These are phyloP conservation scores for Listronotus bonariensis DNA, from an alignment of 1,140 invertebrate species.

Conservation along the genomic window DNA sequence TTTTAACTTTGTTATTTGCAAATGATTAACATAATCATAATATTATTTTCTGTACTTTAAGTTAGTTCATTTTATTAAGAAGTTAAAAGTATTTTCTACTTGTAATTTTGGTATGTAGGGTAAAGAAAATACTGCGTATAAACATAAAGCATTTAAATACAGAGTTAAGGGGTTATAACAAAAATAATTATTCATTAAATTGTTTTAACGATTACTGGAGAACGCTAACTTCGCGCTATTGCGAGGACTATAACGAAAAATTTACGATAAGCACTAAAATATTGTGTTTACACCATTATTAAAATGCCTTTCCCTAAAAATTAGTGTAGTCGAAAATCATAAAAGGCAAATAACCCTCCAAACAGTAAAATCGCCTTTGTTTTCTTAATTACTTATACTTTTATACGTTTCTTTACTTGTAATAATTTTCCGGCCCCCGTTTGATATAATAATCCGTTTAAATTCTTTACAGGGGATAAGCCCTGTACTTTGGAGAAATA, in stretches of 20 bases:
- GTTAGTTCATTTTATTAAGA: no score
- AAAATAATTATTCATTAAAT: slow-evolving; percentile 28
- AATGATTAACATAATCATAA: no score
- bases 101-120: no score
- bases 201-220: slow-evolving; percentile 18
- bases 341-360: slow-evolving; percentile 35
- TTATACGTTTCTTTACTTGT: slow-evolving; percentile 48
- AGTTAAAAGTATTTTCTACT: neutral
- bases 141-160: slow-evolving; percentile 1
- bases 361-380: slow-evolving; percentile 42
- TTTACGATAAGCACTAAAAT: slow-evolving; percentile 38
- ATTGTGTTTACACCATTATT: slow-evolving; percentile 40
- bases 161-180: slow-evolving; percentile 3
- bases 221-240: slow-evolving; percentile 12
- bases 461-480: slow-evolving; percentile 33
- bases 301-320: slow-evolving; percentile 40
- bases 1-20: no score
- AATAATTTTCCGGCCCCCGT: slow-evolving; percentile 39
- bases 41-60: no score
- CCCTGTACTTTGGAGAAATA: slow-evolving; percentile 26
- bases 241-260: slow-evolving; percentile 30
- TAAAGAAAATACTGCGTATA: neutral
- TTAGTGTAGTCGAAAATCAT: slow-evolving; percentile 38
- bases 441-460: slow-evolving; percentile 47
- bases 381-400: slow-evolving; percentile 49